Conservation (phyloP, 2,113 vertebrate genomes). For the Psittacara wagleri region DNA sequence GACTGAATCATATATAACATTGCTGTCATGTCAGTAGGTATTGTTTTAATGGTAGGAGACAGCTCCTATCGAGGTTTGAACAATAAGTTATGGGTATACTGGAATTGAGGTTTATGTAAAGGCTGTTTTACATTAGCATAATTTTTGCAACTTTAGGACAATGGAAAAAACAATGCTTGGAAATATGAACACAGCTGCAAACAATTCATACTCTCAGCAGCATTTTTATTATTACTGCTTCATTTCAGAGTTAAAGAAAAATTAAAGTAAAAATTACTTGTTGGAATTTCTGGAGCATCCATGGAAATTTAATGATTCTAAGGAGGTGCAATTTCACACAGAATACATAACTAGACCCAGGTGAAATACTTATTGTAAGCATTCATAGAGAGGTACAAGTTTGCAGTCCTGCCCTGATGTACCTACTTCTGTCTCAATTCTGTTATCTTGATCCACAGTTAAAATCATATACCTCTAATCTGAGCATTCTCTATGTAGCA, state of each 20-base stretch:
- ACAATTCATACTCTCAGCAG: not conserved
- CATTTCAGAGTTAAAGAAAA: not conserved
- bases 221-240: not conserved
- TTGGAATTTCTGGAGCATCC: not conserved
- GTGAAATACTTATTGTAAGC: not conserved
- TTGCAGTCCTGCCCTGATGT: not conserved
- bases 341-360: not conserved
- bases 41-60: not conserved
- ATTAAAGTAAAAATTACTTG: not conserved
- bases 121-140: not conserved
- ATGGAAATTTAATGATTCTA: not conserved
- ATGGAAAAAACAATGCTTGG: not conserved
- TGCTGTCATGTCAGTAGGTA: not conserved
- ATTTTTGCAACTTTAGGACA: not conserved
- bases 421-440: not conserved
- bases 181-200: not conserved
- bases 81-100: not conserved
- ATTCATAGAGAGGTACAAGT: not conserved
- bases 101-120: not conserved
- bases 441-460: not conserved
- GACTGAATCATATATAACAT: not conserved
- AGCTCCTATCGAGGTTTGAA: not conserved
- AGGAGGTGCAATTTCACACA: not conserved
- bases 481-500: not conserved
- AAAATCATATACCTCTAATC: not conserved